Evolutionary conservation across 1,140 invertebrate genomes (phyloP).

Genomic region (Camponotus vicinus): DNA sequence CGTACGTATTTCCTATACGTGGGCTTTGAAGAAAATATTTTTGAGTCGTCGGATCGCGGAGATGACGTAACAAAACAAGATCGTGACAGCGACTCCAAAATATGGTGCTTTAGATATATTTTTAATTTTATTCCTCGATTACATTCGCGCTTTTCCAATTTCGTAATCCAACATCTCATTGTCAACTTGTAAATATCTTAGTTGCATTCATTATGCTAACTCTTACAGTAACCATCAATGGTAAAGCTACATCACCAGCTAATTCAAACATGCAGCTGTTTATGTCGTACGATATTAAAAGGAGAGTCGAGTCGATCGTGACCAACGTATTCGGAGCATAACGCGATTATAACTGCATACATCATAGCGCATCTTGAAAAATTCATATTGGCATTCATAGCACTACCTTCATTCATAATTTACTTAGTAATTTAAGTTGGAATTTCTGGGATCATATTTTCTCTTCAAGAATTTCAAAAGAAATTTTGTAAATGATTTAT

Average conservation of each 20-base stretch:
- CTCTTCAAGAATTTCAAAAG: background rate
- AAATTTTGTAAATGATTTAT: background rate
- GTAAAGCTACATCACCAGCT: background rate
- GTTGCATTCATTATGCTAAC: background rate
- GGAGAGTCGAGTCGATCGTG: conserved; percentile 44
- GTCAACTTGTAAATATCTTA: background rate
- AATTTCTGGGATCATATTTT: background rate
- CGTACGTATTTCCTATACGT: background rate
- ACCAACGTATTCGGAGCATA: conserved; percentile 52
- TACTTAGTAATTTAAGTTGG: conserved; percentile 33
- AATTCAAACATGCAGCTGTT: conserved; percentile 18
- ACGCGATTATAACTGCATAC: conserved; percentile 47
- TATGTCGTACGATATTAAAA: conserved; percentile 46
- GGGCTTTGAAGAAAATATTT: conserved; percentile 14
- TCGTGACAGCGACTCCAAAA: background rate
- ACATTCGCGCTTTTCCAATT: background rate
- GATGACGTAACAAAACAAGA: conserved; percentile 12
- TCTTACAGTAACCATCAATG: background rate
- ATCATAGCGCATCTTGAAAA: conserved; percentile 30
- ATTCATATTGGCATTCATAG: conserved; percentile 27
- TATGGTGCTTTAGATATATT: background rate
- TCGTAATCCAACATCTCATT: background rate
- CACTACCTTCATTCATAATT: conserved; percentile 31
- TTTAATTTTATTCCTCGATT: background rate
- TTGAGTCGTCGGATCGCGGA: background rate